A percentile compares a stretch with the other conserved stretches of the same genome.
Evolutionary conservation across 2,888 invertebrate species (phyloP).

Genomic region (Chamaedrilus cognettii): DNA sequence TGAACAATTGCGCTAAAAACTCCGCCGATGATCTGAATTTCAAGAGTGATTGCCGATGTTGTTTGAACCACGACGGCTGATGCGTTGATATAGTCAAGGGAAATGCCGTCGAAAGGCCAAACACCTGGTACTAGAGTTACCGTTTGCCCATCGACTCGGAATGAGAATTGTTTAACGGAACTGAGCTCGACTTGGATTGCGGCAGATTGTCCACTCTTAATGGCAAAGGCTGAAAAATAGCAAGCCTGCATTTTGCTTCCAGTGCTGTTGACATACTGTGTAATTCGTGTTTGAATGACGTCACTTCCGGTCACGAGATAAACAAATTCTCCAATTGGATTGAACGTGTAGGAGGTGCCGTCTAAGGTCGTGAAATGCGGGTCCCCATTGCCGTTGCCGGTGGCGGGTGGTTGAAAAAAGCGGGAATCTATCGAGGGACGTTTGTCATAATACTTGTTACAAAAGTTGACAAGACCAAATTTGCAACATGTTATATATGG

Average conservation of each 20-base stretch:
- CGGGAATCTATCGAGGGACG: constrained; percentile 18
- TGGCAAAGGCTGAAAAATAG: constrained; percentile 19
- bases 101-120: neutral
- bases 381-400: constrained; percentile 9
- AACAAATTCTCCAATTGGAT: constrained; percentile 23
- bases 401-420: constrained; percentile 11
- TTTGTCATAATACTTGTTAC: constrained; percentile 24
- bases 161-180: constrained; percentile 4
- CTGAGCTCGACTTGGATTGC: constrained; percentile 17
- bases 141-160: neutral
- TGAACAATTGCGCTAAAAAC: constrained; percentile 6
- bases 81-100: neutral
- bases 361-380: constrained; percentile 23
- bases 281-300: constrained; percentile 13
- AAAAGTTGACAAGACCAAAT: constrained; percentile 1
- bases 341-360: constrained; percentile 13
- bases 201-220: neutral
- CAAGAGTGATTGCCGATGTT: neutral
- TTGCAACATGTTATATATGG: constrained; percentile 11
- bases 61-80: neutral
- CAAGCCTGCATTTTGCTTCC: constrained; percentile 1
- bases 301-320: constrained; percentile 3
- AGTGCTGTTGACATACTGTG: constrained; percentile 6
- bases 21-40: constrained; percentile 2
- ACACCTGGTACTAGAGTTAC: neutral